phyloP scores from a whole-genome alignment of 2,888 invertebrate species.

The Acleris cristana region DNA sequence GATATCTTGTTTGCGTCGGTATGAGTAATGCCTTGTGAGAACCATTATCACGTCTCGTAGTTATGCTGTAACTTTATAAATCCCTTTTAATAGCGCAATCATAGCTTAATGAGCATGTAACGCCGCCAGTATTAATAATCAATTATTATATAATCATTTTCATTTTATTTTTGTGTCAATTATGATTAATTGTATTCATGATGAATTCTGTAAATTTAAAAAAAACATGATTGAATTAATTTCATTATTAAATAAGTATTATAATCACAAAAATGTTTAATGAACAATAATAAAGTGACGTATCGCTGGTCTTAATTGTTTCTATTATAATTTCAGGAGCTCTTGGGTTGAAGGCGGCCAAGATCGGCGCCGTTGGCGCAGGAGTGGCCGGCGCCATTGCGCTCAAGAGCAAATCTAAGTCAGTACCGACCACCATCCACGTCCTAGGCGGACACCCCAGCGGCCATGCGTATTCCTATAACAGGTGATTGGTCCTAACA shows the following conservation, averaged over 20 bases:
- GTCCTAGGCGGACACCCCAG: constrained; percentile 33
- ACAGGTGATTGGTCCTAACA: constrained; percentile 44
- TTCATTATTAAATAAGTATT: no score
- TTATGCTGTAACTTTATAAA: constrained; percentile 25
- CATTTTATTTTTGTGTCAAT: neutral
- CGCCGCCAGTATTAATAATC: neutral
- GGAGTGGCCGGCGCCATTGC: constrained; percentile 70
- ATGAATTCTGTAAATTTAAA: no score
- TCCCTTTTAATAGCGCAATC: constrained; percentile 9
- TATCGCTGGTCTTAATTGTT: neutral
- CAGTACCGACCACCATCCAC: constrained; percentile 43
- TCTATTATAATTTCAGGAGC: constrained; percentile 18
- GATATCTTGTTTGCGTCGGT: constrained; percentile 16
- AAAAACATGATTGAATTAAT: no score
- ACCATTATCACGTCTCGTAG: constrained; percentile 40
- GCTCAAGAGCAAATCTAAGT: constrained; percentile 62
- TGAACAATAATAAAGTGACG: no score
- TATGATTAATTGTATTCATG: no score
- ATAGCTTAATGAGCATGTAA: neutral
- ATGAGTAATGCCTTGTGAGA: constrained; percentile 42
- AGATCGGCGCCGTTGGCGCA: constrained; percentile 68
- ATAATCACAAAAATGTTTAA: no score
- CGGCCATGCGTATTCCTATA: constrained; percentile 46
- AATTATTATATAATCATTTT: neutral
- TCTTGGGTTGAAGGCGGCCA: constrained; percentile 72